Evolutionary conservation across 2,113 vertebrate genomes (phyloP).

Genomic region (Tachuris rubrigastra): DNA sequence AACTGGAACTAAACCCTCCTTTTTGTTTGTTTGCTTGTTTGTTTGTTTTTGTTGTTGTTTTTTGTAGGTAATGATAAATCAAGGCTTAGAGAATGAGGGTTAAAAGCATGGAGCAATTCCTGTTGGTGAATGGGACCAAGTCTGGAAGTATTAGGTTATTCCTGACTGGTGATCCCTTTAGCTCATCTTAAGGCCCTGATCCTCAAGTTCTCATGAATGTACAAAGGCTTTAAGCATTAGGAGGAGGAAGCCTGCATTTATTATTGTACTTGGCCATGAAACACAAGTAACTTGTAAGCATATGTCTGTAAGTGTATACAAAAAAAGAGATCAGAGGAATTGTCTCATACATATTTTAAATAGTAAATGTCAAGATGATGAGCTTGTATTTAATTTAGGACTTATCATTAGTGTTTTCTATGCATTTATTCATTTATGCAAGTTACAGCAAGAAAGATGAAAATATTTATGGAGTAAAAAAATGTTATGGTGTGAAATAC

Average conservation of each 20-base stretch:
- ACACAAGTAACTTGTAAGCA: background rate
- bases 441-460: conserved; percentile 24
- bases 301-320: background rate
- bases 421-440: conserved; percentile 58
- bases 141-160: background rate
- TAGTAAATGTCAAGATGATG: conserved; percentile 6
- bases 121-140: background rate
- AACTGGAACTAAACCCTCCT: background rate
- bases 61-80: background rate
- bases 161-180: background rate
- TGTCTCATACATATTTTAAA: conserved; percentile 54
- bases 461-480: conserved; percentile 41
- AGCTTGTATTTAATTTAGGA: conserved; percentile 41
- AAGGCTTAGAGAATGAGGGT: background rate
- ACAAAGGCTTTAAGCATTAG: background rate
- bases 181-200: background rate
- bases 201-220: background rate
- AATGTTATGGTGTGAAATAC: background rate
- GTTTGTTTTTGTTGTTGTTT: background rate
- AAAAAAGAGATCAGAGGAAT: conserved; percentile 39
- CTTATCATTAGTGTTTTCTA: conserved; percentile 11
- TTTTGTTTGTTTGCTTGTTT: background rate
- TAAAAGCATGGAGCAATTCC: background rate
- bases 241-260: background rate
- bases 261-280: background rate